Evolutionary conservation across 2,113 vertebrate species (phyloP).

Genomic region (Sterrhoptilus dennistouni): DNA sequence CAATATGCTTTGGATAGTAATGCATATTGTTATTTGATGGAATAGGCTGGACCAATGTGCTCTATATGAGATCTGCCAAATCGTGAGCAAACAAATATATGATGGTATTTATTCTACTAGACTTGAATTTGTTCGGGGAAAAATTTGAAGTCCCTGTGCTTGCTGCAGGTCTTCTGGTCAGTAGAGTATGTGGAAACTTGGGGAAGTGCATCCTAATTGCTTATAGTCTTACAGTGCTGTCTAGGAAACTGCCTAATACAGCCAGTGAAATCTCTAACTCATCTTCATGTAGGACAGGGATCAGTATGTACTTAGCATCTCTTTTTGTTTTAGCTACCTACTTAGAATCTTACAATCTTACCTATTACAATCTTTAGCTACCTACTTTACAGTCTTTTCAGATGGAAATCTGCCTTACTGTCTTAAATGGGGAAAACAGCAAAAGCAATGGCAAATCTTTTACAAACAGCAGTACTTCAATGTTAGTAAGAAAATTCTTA

Average conservation of each 20-base stretch:
- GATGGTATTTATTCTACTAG: not conserved
- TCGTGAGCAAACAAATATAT: not conserved
- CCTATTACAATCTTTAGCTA: not conserved
- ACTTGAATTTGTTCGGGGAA: not conserved
- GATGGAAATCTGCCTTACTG: not conserved
- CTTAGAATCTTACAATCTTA: no score
- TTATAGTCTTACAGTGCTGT: not conserved
- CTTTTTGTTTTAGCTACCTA: not conserved
- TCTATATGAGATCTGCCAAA: not conserved
- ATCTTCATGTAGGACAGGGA: not conserved
- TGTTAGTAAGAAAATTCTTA: not conserved
- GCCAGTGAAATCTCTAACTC: not conserved
- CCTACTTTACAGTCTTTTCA: not conserved
- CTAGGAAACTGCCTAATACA: not conserved
- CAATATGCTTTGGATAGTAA: not conserved
- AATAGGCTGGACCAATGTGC: not conserved
- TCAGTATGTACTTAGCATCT: not conserved
- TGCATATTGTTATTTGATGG: not conserved
- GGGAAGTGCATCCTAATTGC: not conserved
- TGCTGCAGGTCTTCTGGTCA: not conserved
- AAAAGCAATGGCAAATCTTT: not conserved
- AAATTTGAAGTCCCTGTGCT: not conserved
- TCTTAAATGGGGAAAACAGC: not conserved
- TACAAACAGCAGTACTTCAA: not conserved
- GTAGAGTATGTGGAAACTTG: not conserved